A percentile compares a stretch with the other conserved stretches of the same genome.
Conservation (phyloP, 2,888 invertebrate species). For the Himalopsyche tibetana region DNA sequence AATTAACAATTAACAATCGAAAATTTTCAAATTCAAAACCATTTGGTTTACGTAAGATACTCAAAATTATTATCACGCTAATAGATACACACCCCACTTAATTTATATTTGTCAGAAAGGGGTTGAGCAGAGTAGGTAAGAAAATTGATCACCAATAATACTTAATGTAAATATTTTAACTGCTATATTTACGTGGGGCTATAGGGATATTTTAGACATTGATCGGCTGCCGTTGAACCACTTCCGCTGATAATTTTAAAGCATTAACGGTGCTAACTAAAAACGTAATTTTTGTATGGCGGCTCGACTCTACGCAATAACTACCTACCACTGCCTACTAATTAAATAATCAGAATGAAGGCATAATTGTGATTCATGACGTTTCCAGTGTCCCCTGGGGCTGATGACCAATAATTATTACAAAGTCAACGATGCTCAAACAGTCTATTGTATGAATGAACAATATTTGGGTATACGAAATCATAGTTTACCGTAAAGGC, state of each 20-base stretch:
- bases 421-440: neutral
- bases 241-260: constrained; percentile 22
- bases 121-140: too few species aligned
- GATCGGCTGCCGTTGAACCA: neutral
- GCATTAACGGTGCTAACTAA: neutral
- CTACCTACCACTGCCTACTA: constrained; percentile 35
- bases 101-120: too few species aligned
- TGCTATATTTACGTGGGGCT: too few species aligned
- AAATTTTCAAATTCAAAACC: too few species aligned
- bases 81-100: too few species aligned
- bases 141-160: too few species aligned
- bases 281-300: neutral
- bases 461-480: too few species aligned
- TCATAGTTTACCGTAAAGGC: too few species aligned
- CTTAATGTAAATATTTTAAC: too few species aligned
- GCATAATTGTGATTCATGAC: constrained; percentile 43
- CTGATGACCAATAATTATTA: constrained; percentile 42
- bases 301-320: constrained; percentile 18
- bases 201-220: neutral
- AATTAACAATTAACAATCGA: too few species aligned
- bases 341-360: constrained; percentile 42
- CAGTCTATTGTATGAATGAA: neutral
- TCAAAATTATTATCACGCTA: too few species aligned
- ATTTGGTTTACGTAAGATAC: too few species aligned
- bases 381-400: constrained; percentile 34